These are phyloP conservation scores for Pampus argenteus DNA, from an alignment of 2,797 vertebrate species.

Conservation along the genomic window DNA sequence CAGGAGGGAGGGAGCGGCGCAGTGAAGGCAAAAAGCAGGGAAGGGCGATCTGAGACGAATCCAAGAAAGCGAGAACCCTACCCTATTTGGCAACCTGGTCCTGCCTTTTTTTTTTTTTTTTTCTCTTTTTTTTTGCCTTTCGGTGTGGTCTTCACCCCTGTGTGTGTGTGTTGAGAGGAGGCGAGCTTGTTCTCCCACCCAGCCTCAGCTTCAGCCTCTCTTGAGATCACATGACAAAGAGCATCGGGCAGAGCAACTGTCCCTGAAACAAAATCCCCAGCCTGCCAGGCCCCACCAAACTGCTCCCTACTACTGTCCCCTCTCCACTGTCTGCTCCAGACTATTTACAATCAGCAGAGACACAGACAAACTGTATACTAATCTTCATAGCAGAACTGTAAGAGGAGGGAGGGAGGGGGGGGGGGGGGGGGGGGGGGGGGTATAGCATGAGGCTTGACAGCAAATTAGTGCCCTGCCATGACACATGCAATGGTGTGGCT, in stretches of 20 bases:
- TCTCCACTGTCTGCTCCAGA: constrained; percentile 47
- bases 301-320: constrained; percentile 25
- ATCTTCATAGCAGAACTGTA: constrained; percentile 74
- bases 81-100: constrained; percentile 58
- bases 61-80: constrained; percentile 41
- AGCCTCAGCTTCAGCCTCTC: constrained; percentile 44
- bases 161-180: constrained; percentile 48
- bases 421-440: neutral
- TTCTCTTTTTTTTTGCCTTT: constrained; percentile 53
- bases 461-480: constrained; percentile 84
- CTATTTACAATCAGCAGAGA: constrained; percentile 61
- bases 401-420: neutral
- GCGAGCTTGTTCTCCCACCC: constrained; percentile 24
- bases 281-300: constrained; percentile 55
- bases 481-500: constrained; percentile 81
- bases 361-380: constrained; percentile 81
- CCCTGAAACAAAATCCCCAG: constrained; percentile 62
- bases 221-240: constrained; percentile 75
- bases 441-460: constrained; percentile 78
- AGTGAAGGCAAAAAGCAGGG: constrained; percentile 27
- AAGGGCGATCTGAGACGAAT: constrained; percentile 39
- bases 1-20: constrained; percentile 12
- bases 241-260: constrained; percentile 61
- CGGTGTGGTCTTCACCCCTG: constrained; percentile 64
- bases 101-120: constrained; percentile 57